Base-by-base conservation (phyloP, 1,140 invertebrate genomes). In the Wasmannia auropunctata region DNA sequence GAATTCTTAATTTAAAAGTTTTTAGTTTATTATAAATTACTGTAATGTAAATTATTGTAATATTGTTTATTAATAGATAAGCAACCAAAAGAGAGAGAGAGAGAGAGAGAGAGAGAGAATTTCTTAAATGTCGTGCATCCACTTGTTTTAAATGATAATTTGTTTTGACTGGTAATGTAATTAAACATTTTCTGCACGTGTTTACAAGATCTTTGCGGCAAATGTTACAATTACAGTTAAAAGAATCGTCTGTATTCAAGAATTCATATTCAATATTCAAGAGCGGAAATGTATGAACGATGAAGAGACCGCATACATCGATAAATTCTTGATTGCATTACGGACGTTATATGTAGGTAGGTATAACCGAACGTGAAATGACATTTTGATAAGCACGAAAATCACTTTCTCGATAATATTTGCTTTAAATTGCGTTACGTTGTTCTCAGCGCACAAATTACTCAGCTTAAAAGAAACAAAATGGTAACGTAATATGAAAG, bases 281-380 rank as follows among this genome's bases (percentile, higher is more conserved):
- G 3, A 60, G 2, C 1, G n/a, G 5, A 40, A 40, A 65, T 65
- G 28, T 69, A 85, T 69, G 5, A 40, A 25, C 11, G 14, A 28
- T 5, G 5, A 87, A 22, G 10, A 72, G 37, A 43, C n/a, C 22
- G 37, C 74, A 88, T 76, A 56, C 0, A 80, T 75, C 16, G 25
- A 89, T 80, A 40, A 80, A 69, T 49, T 2, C 28, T 19, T 49
- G 43, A 88, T 72, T 58, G 5, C n/a, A 1, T 80, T 69, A 54
- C 14, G 8, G 8, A 31, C 14, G 2, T 34, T 16, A 31, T 65
- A 14, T n/a, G 43, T 14, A 16, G 3, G 0, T 46, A 46, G 2
- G 14, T 22, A 43, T 60, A 62, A 25, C 46, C 10, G 14, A 54
- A 19, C 25, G 6, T 11, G 16, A 72, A 84, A 49, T 6, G 22